Evolutionary conservation across 2,797 vertebrate species (phyloP), one percentile per base, ranked within the genome.

Genomic region (Myotis vivesi): DNA sequence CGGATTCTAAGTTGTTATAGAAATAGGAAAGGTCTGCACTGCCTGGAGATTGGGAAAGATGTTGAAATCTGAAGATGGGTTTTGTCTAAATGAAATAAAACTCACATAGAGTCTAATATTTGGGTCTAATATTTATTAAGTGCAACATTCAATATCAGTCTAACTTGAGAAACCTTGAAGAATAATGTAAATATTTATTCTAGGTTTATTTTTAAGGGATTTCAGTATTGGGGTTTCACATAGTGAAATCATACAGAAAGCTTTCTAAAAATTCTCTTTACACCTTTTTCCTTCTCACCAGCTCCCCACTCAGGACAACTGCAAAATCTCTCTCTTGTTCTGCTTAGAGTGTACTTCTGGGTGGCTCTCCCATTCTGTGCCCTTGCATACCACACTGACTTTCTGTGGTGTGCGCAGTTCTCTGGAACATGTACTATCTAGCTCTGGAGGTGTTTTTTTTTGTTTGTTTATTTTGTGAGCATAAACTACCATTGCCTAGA

Each of bases 141-240:
- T 79, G 20, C 19, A 64, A 30, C 12, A 55, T 83, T 95, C 82
- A 88, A 51, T 30, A 88, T 38, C 8, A 76, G n/a, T 55, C 25
- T 80, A 77, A 51, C 49, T 62, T 12, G 15, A 95, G 64, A 89
- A 79, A 73, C 16, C 38, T 71, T 88, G n/a, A 95, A 95, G 20
- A 64, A 87, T 91, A 66, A 64, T 80, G 44, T 91, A 88, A 86
- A 88, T 87, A 53, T 82, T 69, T 95, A 64, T 59, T 95, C 15
- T 87, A 73, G 57, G 23, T 96, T 91, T 92, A 90, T 89, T 95
- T 75, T 92, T 23, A 62, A 46, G 57, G n/a, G 19, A 71, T 66
- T 92, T 95, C 62, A 38, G 4, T 12, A 57, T 20, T 64, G 15
- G 20, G n/a, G 36, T 79, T 93, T 91, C 15, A 87, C 25, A 75